phyloP scores from a whole-genome alignment of 37 sponge, comb jelly and placozoan species.

The Geodia barretti region DNA sequence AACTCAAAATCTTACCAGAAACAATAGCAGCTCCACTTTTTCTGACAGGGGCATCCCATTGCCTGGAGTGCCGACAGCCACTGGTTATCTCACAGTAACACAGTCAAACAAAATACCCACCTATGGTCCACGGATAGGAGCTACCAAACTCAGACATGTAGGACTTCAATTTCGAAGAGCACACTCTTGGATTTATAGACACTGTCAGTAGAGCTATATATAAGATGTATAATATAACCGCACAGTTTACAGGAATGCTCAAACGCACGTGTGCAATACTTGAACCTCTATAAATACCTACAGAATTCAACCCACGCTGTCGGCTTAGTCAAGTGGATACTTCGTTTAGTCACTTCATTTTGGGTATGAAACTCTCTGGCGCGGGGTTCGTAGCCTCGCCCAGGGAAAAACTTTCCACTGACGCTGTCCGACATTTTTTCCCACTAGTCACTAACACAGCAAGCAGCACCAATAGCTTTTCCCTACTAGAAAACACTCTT shows the following conservation, averaged over 20 bases:
- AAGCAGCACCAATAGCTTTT: too few species aligned
- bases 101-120: conserved; percentile 3
- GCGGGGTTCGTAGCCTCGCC: too few species aligned
- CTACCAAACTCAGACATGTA: conserved; percentile 48
- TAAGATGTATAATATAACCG: too few species aligned
- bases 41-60: conserved; percentile 29
- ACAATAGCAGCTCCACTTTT: conserved; percentile 50
- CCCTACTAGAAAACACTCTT: too few species aligned
- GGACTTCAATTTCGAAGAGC: conserved; percentile 8
- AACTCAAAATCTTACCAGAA: conserved; percentile 39
- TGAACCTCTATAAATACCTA: too few species aligned
- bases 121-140: conserved; percentile 64
- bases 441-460: too few species aligned
- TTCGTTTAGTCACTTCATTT: too few species aligned
- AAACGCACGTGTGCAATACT: background rate
- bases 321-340: too few species aligned
- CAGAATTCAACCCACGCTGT: too few species aligned
- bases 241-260: background rate
- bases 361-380: too few species aligned
- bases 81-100: background rate
- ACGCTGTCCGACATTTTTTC: too few species aligned
- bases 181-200: conserved; percentile 10
- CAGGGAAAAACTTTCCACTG: too few species aligned
- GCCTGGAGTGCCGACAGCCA: conserved; percentile 1
- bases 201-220: background rate